Percentiles rank a stretch among this genome's conserved stretches.
phyloP scores from a whole-genome alignment of 2,797 vertebrate genomes.

The Peromyscus melanophrys region DNA sequence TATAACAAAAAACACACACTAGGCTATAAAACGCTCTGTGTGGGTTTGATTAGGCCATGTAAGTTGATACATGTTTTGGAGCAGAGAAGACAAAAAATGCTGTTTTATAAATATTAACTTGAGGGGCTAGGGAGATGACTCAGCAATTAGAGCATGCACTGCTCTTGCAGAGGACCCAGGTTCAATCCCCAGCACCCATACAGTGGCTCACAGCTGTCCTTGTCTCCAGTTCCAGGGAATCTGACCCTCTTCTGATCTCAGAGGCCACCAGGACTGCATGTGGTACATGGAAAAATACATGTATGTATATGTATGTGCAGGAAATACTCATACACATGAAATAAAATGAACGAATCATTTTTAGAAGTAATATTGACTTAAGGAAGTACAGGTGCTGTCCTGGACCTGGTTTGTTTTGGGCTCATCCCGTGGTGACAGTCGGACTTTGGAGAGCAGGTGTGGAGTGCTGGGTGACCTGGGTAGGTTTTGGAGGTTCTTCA shows the following conservation, averaged over 20 bases:
- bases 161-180: background rate
- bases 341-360: background rate
- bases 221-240: background rate
- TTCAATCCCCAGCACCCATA: background rate
- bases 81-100: conserved; percentile 14
- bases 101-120: conserved; percentile 44
- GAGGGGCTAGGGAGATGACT: background rate
- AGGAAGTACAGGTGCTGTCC: background rate
- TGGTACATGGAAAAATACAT: background rate
- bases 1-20: background rate
- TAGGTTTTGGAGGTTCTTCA: background rate
- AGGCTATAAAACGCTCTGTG: background rate
- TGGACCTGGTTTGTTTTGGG: background rate
- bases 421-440: background rate
- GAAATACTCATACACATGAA: background rate
- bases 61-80: conserved; percentile 17
- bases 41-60: background rate
- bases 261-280: background rate
- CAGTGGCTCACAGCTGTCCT: background rate
- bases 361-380: background rate
- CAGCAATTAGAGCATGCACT: background rate
- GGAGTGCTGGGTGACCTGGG: background rate
- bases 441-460: background rate
- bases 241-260: background rate
- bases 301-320: background rate